Evolutionary conservation across 2,888 invertebrate species (phyloP).

Genomic region (Itoplectis maculator): DNA sequence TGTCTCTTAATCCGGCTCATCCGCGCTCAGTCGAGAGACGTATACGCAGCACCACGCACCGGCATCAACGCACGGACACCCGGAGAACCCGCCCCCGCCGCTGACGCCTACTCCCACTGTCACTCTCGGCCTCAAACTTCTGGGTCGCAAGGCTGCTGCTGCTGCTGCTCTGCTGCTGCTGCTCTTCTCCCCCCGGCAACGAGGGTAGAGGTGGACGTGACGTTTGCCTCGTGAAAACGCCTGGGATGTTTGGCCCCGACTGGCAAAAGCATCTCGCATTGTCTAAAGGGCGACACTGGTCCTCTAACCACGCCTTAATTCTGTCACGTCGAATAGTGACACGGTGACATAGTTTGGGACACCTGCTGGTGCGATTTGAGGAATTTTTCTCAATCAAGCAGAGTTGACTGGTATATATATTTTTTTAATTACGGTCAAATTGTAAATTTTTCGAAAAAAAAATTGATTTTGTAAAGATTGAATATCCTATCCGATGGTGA

Average conservation of each 20-base stretch:
- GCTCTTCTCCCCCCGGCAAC: constrained; percentile 68
- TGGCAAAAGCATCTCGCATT: neutral
- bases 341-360: constrained; percentile 19
- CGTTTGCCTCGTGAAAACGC: neutral
- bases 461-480: too few relatives aligned
- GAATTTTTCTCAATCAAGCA: neutral
- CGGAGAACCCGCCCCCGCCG: constrained; percentile 25
- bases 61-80: constrained; percentile 42
- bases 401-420: too few relatives aligned
- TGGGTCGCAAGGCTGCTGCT: constrained; percentile 67
- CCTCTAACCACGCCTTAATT: neutral
- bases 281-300: neutral
- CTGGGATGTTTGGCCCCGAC: neutral
- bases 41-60: constrained; percentile 64
- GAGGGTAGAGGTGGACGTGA: constrained; percentile 68
- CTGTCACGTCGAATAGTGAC: neutral
- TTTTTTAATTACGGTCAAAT: neutral
- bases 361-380: neutral
- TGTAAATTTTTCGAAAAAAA: neutral
- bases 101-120: constrained; percentile 55
- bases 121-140: constrained; percentile 65
- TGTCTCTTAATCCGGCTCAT: constrained; percentile 81
- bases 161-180: too few relatives aligned
- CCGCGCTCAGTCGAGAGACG: constrained; percentile 79
- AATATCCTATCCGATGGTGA: too few relatives aligned